Evolutionary conservation across 2,888 invertebrate species (phyloP).

Genomic region (Campopleginae sp.): DNA sequence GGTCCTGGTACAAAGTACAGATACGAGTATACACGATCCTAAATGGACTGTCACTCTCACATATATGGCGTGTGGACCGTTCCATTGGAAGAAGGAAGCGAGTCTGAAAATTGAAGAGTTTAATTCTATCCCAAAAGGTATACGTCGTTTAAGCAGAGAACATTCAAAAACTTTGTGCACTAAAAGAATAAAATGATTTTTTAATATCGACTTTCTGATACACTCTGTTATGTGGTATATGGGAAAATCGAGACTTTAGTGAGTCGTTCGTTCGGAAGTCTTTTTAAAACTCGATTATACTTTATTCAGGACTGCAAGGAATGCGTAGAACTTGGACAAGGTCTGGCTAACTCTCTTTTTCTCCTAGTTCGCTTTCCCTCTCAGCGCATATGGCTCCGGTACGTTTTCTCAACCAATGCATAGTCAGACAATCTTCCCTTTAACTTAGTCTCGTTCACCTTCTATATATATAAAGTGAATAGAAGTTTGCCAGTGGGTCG

Average conservation of each 20-base stretch:
- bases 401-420: conserved; percentile 8
- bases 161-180: background rate
- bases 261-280: conserved; percentile 43
- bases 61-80: background rate
- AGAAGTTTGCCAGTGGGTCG: conserved; percentile 48
- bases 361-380: conserved; percentile 3
- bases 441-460: background rate
- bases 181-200: background rate
- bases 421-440: conserved; percentile 36
- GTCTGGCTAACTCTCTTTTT: background rate
- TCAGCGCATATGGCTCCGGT: conserved; percentile 18
- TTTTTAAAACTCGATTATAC: conserved; percentile 61
- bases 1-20: conserved; percentile 31
- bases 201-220: background rate
- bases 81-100: background rate
- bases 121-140: background rate
- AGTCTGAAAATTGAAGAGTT: background rate
- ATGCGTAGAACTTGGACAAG: conserved; percentile 23
- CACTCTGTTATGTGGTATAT: background rate
- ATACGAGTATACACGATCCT: conserved; percentile 21
- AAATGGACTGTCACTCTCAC: conserved; percentile 15
- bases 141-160: background rate
- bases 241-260: background rate
- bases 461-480: background rate
- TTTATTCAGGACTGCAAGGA: conserved; percentile 52